Evolutionary conservation across 2,797 vertebrate species (phyloP).

Genomic region (Podarcis siculus): DNA sequence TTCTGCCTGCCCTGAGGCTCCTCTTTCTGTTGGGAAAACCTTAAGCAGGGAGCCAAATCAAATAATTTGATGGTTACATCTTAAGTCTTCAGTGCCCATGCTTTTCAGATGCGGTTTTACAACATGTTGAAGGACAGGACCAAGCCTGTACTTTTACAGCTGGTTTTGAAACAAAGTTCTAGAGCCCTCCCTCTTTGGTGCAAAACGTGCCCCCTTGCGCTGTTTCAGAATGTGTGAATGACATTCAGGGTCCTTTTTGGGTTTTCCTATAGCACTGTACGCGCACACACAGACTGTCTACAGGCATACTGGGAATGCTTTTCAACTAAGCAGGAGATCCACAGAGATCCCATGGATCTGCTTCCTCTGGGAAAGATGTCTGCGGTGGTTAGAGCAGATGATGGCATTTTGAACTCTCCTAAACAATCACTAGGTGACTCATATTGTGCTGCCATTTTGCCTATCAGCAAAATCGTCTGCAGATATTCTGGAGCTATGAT

Average conservation of each 20-base stretch:
- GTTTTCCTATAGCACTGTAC: not conserved
- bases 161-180: fast-evolving
- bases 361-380: not conserved
- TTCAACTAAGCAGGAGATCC: not conserved
- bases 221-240: not conserved
- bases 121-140: not conserved
- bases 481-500: not conserved
- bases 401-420: not conserved
- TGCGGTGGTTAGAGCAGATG: not conserved
- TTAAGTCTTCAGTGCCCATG: fast-evolving
- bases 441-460: not conserved
- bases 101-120: not conserved
- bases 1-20: fast-evolving
- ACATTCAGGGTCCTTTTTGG: no score
- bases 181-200: not conserved
- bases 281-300: not conserved
- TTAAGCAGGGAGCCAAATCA: not conserved
- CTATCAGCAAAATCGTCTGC: not conserved
- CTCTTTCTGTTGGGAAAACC: fast-evolving
- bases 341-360: not conserved
- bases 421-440: no score
- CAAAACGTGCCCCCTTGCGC: not conserved
- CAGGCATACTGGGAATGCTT: not conserved
- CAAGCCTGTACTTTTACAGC: not conserved
- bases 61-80: fast-evolving